Percentiles rank a stretch among this genome's conserved stretches.
phyloP scores from a whole-genome alignment of 1,140 invertebrate species.

The Conopomorpha cramerella region DNA sequence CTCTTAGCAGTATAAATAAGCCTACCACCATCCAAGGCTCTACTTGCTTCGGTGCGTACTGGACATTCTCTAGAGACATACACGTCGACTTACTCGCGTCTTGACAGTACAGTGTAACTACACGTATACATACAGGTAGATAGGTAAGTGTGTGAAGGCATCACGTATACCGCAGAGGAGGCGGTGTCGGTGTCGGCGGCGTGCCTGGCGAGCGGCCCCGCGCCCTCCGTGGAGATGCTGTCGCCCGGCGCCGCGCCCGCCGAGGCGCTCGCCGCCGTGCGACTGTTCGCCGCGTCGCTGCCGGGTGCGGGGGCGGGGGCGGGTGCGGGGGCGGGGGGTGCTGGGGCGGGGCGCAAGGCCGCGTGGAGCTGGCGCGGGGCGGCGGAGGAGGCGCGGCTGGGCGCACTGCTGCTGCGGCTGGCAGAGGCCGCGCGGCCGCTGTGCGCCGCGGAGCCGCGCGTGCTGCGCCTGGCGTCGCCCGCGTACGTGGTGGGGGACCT shows the following conservation, averaged over 20 bases:
- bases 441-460: slow-evolving; percentile 31
- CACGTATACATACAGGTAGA: too few relatives aligned
- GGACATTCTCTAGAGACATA: too few relatives aligned
- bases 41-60: too few relatives aligned
- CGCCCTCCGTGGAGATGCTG: slow-evolving; percentile 19
- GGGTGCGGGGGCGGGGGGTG: slow-evolving; percentile 3
- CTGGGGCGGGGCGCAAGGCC: slow-evolving; percentile 9
- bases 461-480: slow-evolving; percentile 40
- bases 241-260: slow-evolving; percentile 18
- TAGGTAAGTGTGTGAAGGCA: too few relatives aligned
- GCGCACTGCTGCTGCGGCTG: slow-evolving; percentile 18
- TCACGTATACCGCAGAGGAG: slow-evolving; percentile 16
- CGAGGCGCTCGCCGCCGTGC: slow-evolving; percentile 10
- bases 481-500: slow-evolving; percentile 37
- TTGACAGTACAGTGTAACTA: too few relatives aligned
- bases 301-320: too few relatives aligned
- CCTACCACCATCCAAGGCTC: too few relatives aligned
- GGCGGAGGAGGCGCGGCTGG: slow-evolving; percentile 18
- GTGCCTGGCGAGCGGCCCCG: slow-evolving; percentile 6
- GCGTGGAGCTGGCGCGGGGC: slow-evolving; percentile 19
- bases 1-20: too few relatives aligned
- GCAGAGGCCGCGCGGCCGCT: slow-evolving; percentile 31
- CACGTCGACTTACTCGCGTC: too few relatives aligned
- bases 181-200: slow-evolving; percentile 22
- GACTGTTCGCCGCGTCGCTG: not conserved